These are phyloP conservation scores for Alviniconcha marisindica DNA, from an alignment of 1,140 invertebrate species.

Conservation along the genomic window DNA sequence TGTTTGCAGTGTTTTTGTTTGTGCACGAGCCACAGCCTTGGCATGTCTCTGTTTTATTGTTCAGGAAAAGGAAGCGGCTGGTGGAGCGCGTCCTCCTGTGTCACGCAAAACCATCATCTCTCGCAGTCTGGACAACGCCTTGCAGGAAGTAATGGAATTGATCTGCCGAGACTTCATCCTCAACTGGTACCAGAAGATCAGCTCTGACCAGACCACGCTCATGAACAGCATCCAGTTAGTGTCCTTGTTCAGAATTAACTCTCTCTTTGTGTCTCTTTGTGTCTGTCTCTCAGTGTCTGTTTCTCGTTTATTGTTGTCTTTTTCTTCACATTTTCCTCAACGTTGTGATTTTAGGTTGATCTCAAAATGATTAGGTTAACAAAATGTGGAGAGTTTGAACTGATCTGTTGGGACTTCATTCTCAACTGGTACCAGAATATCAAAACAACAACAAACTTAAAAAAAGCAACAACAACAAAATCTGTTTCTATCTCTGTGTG, in stretches of 20 bases:
- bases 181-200: slow-evolving; percentile 84
- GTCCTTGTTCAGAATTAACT: background rate
- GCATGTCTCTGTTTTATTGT: no score
- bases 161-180: slow-evolving; percentile 87
- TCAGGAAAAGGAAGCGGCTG: slow-evolving; percentile 55
- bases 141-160: slow-evolving; percentile 90
- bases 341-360: no score
- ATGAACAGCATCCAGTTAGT: slow-evolving; percentile 76
- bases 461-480: no score
- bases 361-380: no score
- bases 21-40: no score
- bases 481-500: no score
- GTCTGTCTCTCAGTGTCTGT: background rate
- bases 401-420: slow-evolving; percentile 87
- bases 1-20: no score
- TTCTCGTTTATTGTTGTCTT: slow-evolving; percentile 21
- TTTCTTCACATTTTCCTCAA: no score
- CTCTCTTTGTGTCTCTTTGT: no score
- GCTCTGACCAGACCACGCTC: slow-evolving; percentile 78
- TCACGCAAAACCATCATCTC: slow-evolving; percentile 71
- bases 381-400: no score
- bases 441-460: no score
- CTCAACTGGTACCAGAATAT: slow-evolving; percentile 85
- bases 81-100: slow-evolving; percentile 42
- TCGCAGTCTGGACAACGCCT: slow-evolving; percentile 87